Base-by-base conservation (phyloP, 2,113 vertebrate genomes). In the Sorex fumeus region DNA sequence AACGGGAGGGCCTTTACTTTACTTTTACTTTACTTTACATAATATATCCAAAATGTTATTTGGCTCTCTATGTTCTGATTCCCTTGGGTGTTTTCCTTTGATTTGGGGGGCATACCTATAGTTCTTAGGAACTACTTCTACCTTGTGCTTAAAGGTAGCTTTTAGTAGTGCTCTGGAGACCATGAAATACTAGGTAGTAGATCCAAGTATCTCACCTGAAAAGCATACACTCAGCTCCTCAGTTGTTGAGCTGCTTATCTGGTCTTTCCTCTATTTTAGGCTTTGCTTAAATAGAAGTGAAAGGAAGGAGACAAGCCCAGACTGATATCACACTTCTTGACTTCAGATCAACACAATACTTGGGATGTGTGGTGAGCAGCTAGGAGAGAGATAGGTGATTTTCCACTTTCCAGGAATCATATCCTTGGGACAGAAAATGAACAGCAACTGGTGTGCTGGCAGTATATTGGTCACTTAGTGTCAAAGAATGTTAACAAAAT, bases 371-470 rank as follows among this genome's bases (percentile, higher is more conserved):
- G 18, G 9, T 62, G 43, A 83, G 71, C 71, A 75, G 32, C 67
- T 66, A 32, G 75, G 93, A 91, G 88, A 64, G 66, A 84, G 36
- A 72, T 3, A 50, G 43, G 57, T 34, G 47, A 94, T 70, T 90
- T 91, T 34, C 70, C 6, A 21, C 45, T 25, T 89, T 15, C 43
- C 10, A 43, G 40, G 27, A 45, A 25, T 89, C 40, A 25, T 34
- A 80, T 82, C 40, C 32, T 12, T 25, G 1, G 34, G 50, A 8
- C 28, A 62, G 19, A 74, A 78, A 78, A 90, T 70, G 82, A 75
- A 50, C 6, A 62, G 19, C 32, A 92, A 27, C 13, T 76, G 36
- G 62, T 3, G 27, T 71, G 11, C 6, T 72, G 75, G 57, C 25
- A 27, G 34, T 45, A 57, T 78, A 43, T 57, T 32, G 43, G 45